Evolutionary conservation across 2,888 invertebrate genomes (phyloP), one percentile per base, ranked within the genome.

Genomic region (Agriopis aurantiaria): DNA sequence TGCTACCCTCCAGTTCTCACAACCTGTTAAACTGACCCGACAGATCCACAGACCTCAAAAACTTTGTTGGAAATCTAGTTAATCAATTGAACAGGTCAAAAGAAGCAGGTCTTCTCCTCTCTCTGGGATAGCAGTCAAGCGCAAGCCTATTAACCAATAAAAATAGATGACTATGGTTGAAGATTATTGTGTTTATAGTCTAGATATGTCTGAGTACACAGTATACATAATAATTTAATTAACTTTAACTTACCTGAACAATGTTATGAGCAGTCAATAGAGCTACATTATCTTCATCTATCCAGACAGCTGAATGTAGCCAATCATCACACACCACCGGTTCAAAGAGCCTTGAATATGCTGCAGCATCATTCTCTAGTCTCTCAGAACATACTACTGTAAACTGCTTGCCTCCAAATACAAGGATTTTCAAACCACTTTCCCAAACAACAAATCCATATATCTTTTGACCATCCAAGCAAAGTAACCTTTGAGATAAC

Each of bases 181-280:
- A 33, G 33, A 33, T 33, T 1, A 33, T 1, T 33, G 33, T 33
- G 3, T 33, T 33, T 5, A 3, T 33, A 33, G 5, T 5, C 33
- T 33, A 33, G 33, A 33, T 33, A 33, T 33, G 33, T 33, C 33
- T 33, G 33, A 33, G 33, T 33, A 33, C 3, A 33, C 33, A 3
- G 5, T 33, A 33, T 33, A 33, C 33, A 33, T 33, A 33, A 33
- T 4, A 3, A 33, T 33, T 33, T 33, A 17, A 1, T 1, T 55
- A n/a, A 40, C 12, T n/a, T n/a, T 11, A 43, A 46, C 43, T 80
- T 77, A 93, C 94, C 83, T 95, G 86, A 1, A 96, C 92, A 62
- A 95, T 94, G 90, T 97, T 97, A 77, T 97, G 96, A 59, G 96
- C 96, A 59, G 96, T 95, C 55, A 97, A 91, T 43, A 96, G 79